Evolutionary conservation across 2,113 vertebrate species (phyloP).

Genomic region (Heptranchias perlo): DNA sequence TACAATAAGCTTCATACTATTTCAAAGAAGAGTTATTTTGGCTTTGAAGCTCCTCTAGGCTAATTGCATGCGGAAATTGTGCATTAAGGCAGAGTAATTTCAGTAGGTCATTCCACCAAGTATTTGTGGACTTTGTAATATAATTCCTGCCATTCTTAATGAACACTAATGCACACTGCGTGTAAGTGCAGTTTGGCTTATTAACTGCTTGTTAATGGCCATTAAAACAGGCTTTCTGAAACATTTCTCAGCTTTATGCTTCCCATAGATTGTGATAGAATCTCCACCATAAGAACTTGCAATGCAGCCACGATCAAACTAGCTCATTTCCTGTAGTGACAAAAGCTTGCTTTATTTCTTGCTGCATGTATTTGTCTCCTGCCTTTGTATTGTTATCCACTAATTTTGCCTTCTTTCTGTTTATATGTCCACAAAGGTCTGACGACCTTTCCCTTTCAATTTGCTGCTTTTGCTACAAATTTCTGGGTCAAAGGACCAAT

Average conservation of each 20-base stretch:
- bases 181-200: background rate
- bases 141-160: constrained; percentile 31
- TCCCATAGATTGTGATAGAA: background rate
- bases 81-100: constrained; percentile 10
- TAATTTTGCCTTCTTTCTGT: background rate
- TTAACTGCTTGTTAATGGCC: background rate
- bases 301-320: background rate
- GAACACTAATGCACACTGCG: constrained; percentile 12
- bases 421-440: background rate
- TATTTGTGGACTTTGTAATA: background rate
- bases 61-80: constrained; percentile 28
- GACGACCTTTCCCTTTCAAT: too few relatives aligned
- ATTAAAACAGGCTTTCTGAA: background rate
- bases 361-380: background rate
- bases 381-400: background rate
- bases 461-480: background rate
- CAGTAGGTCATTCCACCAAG: background rate
- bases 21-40: background rate
- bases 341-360: background rate
- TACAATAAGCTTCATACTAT: background rate
- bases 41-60: background rate
- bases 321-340: background rate
- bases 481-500: background rate
- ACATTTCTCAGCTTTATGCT: background rate
- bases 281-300: too few relatives aligned